Evolutionary conservation across 2,113 vertebrate species (phyloP), one percentile per base, ranked within the genome.

Genomic region (Lepus americanus): DNA sequence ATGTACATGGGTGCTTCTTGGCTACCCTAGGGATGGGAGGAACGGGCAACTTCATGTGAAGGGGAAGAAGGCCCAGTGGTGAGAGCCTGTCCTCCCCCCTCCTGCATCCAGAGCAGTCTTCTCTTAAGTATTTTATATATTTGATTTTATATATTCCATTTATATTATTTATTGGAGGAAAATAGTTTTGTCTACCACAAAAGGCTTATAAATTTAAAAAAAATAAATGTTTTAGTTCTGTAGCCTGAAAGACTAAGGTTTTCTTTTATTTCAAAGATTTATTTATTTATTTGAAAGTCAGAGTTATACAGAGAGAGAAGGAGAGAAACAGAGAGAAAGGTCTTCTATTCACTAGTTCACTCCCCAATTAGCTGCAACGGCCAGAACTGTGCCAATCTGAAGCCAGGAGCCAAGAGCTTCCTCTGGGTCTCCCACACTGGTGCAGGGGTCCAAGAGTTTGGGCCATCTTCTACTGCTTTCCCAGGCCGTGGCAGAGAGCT

Each of bases 141-240:
- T 79, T 31, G 29, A 22, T 9, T 92, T 86, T 80, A 66, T 73
- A 33, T 84, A 64, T 51, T 77, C 36, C 80, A 73, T 55, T 44
- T 51, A 11, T 9, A 76, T 29, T 25, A 23, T 9, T 93, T 89
- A 29, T 39, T 53, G 70, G 36, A 74, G 44, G 55, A 51, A 49
- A 80, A 67, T n/a, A 17, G 5, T 64, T 95, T 91, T 70, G 25
- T 90, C 13, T 67, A 90, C 23, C 27, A 74, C 10, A 66, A 86
- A 87, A 90, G 17, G 17, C 16, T 82, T 64, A 66, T 53, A 59
- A 39, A 89, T 61, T 29, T n/a, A 31, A 73, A n/a, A 59, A 31
- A 91, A 70, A 36, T 1, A 67, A 7, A 69, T 82, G 25, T 22
- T 91, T 95, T 79, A 29, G 33, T 70, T 91, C 77, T 91, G 76